Evolutionary conservation across 2,797 vertebrate species (phyloP), one percentile per base, ranked within the genome.

Genomic region (Cirrhinus mrigala): DNA sequence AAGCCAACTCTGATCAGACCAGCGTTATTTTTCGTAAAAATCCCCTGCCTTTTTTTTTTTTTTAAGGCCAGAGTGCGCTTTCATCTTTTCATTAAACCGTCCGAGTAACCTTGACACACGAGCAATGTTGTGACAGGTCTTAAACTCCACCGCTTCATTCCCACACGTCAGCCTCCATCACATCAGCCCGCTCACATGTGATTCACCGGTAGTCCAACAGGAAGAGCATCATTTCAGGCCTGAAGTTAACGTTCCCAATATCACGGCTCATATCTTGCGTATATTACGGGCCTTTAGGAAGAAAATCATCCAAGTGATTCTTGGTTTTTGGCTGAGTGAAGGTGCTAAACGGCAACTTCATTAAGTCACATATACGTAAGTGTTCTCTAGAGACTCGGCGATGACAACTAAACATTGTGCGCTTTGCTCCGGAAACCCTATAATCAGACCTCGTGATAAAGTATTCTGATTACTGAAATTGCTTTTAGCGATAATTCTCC

Each of bases 91-190:
- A 81, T 81, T 54, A 68, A 80, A 74, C 62, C 29, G 76, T 86
- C 66, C 75, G 37, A 86, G 79, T 83, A 54, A 56, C 54, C 44
- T 86, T 87, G 89, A 82, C 84, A 82, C 58, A 60, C 37, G 52
- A 81, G 78, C 69, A 81, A 27, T 83, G 82, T 85, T 90, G 64
- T 90, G 82, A 89, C 86, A 88, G 85, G 82, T 77, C 73, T 83
- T 85, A 80, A 86, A 89, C 88, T 84, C 84, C 69, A n/a, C 54
- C 15, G 46, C 82, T 87, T 88, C 68, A 76, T 86, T 89, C 73
- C 48, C 77, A 82, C 71, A 83, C 24, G 83, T 86, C 78, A 73
- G 75, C 75, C 86, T 85, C 87, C 68, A 86, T 92, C 88, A 83
- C 84, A 82, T 89, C 71, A 89, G 78, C 15, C 70, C 46, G 27